Evolutionary conservation across 2,797 vertebrate species (phyloP).

Genomic region (Coregonus sp.): DNA sequence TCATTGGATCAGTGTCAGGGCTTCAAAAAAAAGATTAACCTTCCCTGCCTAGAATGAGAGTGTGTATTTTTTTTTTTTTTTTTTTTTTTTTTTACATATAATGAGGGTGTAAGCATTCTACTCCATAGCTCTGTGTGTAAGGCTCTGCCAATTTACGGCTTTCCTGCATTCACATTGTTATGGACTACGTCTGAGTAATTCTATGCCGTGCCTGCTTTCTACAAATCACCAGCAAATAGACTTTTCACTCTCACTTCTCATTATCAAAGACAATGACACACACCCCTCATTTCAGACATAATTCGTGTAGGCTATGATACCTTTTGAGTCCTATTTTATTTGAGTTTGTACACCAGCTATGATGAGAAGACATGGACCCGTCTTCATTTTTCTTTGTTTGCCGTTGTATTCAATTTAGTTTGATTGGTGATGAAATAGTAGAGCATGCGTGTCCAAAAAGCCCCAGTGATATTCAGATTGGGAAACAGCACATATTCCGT

Average conservation of each 20-base stretch:
- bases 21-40: constrained; percentile 38
- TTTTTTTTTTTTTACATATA: constrained; percentile 33
- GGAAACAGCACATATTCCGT: constrained; percentile 20
- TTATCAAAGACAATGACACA: constrained; percentile 47
- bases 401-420: too few species aligned
- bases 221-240: constrained; percentile 63
- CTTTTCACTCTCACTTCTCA: constrained; percentile 62
- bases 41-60: constrained; percentile 46
- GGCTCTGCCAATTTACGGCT: constrained; percentile 57
- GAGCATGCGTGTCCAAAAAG: constrained; percentile 8
- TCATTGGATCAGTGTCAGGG: constrained; percentile 38
- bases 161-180: constrained; percentile 55
- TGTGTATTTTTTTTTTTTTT: constrained; percentile 1
- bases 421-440: too few species aligned
- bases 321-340: constrained; percentile 8
- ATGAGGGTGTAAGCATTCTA: constrained; percentile 65
- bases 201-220: constrained; percentile 44
- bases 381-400: neutral
- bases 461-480: constrained; percentile 28
- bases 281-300: constrained; percentile 43
- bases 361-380: neutral
- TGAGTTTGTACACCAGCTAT: neutral
- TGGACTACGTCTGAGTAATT: constrained; percentile 50
- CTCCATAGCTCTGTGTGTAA: constrained; percentile 56
- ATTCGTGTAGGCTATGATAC: constrained; percentile 37